phyloP scores from a whole-genome alignment of 2,113 vertebrate species.

The Hydropotes inermis region DNA sequence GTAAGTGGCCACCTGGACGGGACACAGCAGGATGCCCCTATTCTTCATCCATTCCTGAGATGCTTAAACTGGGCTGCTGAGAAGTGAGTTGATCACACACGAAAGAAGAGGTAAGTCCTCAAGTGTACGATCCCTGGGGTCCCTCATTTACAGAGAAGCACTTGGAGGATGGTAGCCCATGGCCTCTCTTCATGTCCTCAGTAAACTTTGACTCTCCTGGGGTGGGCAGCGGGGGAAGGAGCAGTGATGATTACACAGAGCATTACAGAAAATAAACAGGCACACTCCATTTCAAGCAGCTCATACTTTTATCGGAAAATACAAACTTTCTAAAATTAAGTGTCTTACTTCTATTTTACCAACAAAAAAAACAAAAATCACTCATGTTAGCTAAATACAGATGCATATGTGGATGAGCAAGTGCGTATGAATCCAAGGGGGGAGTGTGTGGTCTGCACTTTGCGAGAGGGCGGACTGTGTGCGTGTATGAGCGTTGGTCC shows the following conservation, averaged over 20 bases:
- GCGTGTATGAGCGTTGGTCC: not conserved
- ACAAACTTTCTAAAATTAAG: slow-evolving; percentile 78
- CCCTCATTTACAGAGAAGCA: not conserved
- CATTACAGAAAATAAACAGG: not conserved
- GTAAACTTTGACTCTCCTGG: accelerated
- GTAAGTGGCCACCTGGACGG: not conserved
- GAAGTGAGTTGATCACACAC: not conserved
- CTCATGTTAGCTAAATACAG: slow-evolving; percentile 69
- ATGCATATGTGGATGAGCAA: slow-evolving; percentile 21
- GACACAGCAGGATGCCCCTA: not conserved
- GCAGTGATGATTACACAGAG: not conserved
- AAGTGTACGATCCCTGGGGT: not conserved
- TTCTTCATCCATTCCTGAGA: not conserved
- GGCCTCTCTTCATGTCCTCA: not conserved
- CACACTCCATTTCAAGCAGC: slow-evolving; percentile 61
- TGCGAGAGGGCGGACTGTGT: not conserved
- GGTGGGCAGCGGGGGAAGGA: not conserved
- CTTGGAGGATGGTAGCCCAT: not conserved
- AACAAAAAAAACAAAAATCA: slow-evolving; percentile 64
- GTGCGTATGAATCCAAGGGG: not conserved
- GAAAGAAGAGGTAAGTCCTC: not conserved
- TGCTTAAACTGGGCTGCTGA: not conserved
- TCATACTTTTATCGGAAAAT: slow-evolving; percentile 78
- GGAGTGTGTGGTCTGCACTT: not conserved
- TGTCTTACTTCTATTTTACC: slow-evolving; percentile 74